Base-by-base conservation (phyloP, 2,113 vertebrate species). In the Ascaphus truei region DNA sequence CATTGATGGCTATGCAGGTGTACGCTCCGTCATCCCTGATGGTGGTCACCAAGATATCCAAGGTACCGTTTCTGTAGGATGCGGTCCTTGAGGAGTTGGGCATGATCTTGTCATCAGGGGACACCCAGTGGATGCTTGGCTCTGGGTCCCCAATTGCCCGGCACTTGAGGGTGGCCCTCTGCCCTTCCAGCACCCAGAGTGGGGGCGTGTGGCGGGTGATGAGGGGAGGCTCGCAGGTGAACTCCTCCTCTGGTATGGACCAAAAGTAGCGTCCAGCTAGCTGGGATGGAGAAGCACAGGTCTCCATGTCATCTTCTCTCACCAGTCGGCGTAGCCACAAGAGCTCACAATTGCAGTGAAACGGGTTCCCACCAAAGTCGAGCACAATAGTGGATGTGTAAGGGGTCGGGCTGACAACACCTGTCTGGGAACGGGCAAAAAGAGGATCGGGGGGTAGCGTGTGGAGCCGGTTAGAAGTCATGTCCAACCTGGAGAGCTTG, bases 341-440 rank as follows among this genome's bases (percentile, higher is more conserved):
- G 63, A 96, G 84, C 73, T 96, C 94, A 1, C 94, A 96, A 74
- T 96, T 96, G 79, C 94, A 96, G 78, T 96, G 94, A 72, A 96
- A 81, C 0, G 94, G 94, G 73, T 96, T 96, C 2, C 94, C 94
- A 0, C 94, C 93, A 41, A 96, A 95, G 75, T 91, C 95, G 11
- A 96, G 78, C 73, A 89, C 91, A 61, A 90, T 88, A 20, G 94
- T 86, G 2, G 90, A 75, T 1, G 88, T 90, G 80, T 90, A 92
- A 3, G 92, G 90, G 0, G 91, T 92, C 2, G 94, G 92, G 3
- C 92, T 93, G 69, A 94, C 84, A 3, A 88, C 89, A 0, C 92
- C 92, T 0, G 91, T 90, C 64, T 93, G 91, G 0, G 93, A 93
- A 45, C 93, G 90, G 27, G 83, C 81, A 59, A 96, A 96, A 52